Conservation (phyloP, 2,113 vertebrate genomes). For the Apteryx mantelli region DNA sequence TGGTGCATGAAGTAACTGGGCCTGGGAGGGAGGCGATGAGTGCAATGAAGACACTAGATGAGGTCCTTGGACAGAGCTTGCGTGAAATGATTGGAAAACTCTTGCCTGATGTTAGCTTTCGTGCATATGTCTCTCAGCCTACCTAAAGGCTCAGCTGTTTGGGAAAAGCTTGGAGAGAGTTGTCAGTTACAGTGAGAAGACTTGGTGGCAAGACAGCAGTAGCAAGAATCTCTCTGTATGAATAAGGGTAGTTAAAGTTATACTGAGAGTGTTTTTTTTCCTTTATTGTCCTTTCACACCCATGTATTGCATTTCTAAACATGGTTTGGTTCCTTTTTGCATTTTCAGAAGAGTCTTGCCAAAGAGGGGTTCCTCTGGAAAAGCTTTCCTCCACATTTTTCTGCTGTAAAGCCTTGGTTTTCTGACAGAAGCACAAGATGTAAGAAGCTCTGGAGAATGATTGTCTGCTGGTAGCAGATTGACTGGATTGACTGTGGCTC, state of each 20-base stretch:
- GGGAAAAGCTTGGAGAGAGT: background rate
- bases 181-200: background rate
- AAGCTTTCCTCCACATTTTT: background rate
- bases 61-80: background rate
- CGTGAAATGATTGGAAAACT: background rate
- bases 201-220: background rate
- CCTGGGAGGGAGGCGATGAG: background rate
- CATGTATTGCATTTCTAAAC: background rate
- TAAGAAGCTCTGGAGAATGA: background rate
- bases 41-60: background rate
- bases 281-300: background rate
- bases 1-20: accelerated
- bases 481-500: background rate
- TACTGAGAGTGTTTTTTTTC: background rate
- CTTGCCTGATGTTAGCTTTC: accelerated
- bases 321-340: accelerated
- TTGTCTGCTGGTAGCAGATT: background rate
- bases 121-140: background rate
- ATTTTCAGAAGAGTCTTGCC: background rate
- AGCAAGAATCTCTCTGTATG: background rate
- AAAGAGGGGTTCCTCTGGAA: background rate
- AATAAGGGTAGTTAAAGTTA: background rate
- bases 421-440: background rate
- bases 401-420: background rate
- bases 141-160: background rate